Conservation (phyloP, 2,113 vertebrate species). For the western clawed frog (Xenopus tropicalis) region UCB_Xtro_10.0 CM004444.2:29001001-29001500, state of each 20-base stretch:
- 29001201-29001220: conserved; percentile 96
- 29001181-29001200: conserved; percentile 90
- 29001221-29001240: conserved; percentile 78
- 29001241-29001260: conserved; percentile 90
- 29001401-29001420: conserved; percentile 77
- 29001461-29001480: conserved; percentile 69
- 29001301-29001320: conserved; percentile 92
- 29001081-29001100: conserved; percentile 70
- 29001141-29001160: conserved; percentile 81
- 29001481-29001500: conserved; percentile 80
- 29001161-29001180: conserved; percentile 89
- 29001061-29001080: conserved; percentile 73
- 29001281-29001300: conserved; percentile 89
- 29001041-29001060: conserved; percentile 75
- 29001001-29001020: conserved; percentile 71
- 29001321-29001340: conserved; percentile 90
- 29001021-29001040: conserved; percentile 70
- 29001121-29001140: conserved; percentile 95
- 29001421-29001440: conserved; percentile 90
- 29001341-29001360: conserved; percentile 86
- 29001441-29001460: conserved; percentile 90
- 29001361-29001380: conserved; percentile 87
- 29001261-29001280: conserved; percentile 86
- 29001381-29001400: conserved; percentile 93
- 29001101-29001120: conserved; percentile 83